Percentiles rank a stretch among this genome's conserved stretches.
Evolutionary conservation across 2,797 vertebrate species (phyloP).

Genomic region (Danio albolineatus): DNA sequence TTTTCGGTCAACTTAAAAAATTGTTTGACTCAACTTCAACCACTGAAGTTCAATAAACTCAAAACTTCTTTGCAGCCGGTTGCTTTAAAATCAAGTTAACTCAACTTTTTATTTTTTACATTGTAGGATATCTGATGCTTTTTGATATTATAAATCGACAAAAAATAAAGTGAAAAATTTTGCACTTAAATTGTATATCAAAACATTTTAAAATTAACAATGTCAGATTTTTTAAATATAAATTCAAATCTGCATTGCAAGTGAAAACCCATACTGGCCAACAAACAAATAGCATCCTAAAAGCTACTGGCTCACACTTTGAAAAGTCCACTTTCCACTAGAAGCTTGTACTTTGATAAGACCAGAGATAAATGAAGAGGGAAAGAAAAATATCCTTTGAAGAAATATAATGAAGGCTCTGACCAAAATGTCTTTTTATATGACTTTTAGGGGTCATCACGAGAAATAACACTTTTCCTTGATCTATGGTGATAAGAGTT

Average conservation of each 20-base stretch:
- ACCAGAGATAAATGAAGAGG: neutral
- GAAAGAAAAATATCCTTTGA: conserved; percentile 17
- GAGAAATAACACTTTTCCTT: neutral
- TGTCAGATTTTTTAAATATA: no score
- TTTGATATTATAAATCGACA: no score
- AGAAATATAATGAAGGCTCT: conserved; percentile 34
- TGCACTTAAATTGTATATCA: neutral
- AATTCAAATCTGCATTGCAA: neutral
- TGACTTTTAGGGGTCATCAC: conserved; percentile 14
- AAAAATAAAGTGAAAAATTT: no score
- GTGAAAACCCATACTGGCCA: neutral
- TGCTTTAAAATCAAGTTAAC: no score
- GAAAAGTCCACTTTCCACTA: neutral
- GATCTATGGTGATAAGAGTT: conserved; percentile 13
- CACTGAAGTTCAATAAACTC: no score
- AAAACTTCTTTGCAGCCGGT: no score
- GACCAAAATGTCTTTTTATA: conserved; percentile 17
- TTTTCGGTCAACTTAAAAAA: no score
- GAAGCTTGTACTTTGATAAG: neutral
- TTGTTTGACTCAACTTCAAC: no score
- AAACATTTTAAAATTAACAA: no score
- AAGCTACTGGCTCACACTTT: neutral
- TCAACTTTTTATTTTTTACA: no score
- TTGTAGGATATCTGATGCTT: no score
- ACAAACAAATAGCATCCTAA: conserved; percentile 10